phyloP scores from a whole-genome alignment of 64 coral and sea anemone species.

The Trachythela sp. region DNA sequence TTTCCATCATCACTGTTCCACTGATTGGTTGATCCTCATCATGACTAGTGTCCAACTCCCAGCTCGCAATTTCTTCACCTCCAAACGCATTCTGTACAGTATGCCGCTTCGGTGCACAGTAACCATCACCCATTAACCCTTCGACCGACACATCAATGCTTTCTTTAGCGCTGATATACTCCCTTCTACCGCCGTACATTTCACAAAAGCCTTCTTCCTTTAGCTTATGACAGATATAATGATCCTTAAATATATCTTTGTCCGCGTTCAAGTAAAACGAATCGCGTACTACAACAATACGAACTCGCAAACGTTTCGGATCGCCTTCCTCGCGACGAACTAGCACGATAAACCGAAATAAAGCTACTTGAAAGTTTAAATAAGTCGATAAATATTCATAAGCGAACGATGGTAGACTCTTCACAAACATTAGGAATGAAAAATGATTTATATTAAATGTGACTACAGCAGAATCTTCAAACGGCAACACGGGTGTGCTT shows the following conservation, averaged over 20 bases:
- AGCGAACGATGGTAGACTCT: background rate
- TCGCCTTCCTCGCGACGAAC: background rate
- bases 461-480: background rate
- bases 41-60: background rate
- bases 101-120: background rate
- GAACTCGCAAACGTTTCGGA: background rate
- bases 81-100: background rate
- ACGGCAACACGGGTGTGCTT: background rate
- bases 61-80: background rate
- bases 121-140: background rate
- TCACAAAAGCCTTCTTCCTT: background rate
- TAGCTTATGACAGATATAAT: background rate
- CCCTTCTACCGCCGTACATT: background rate
- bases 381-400: background rate
- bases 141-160: background rate
- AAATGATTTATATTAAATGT: background rate
- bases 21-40: background rate
- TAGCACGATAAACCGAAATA: background rate
- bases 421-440: background rate
- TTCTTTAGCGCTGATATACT: background rate
- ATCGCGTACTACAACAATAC: background rate
- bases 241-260: background rate
- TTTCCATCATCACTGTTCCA: background rate
- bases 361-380: background rate
- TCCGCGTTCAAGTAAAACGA: background rate